Conservation (phyloP, 92 coral and sea anemone genomes). For the Zoanthus sociatus region DNA sequence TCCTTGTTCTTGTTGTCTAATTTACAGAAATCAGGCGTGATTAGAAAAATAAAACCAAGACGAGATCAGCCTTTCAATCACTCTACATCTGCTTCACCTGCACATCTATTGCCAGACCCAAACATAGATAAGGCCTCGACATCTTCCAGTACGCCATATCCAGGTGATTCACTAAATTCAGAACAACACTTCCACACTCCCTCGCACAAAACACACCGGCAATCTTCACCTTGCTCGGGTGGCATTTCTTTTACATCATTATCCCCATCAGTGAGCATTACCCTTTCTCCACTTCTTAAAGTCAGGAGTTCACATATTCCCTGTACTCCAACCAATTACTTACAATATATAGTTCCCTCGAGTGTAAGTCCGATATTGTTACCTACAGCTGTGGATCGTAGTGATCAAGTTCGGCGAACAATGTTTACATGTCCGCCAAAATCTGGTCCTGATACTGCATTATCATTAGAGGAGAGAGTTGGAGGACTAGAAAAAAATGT, state of each 20-base stretch:
- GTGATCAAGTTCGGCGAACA: neutral
- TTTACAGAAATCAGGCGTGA: conserved; percentile 4
- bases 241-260: neutral
- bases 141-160: neutral
- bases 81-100: neutral
- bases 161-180: too few species aligned
- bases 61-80: neutral
- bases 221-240: neutral
- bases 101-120: neutral
- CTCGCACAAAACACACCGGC: neutral
- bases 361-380: neutral
- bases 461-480: neutral
- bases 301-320: neutral
- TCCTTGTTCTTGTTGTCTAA: neutral
- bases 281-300: neutral
- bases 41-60: neutral
- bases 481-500: neutral
- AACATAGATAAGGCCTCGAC: neutral
- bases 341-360: neutral
- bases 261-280: neutral
- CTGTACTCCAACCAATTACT: neutral
- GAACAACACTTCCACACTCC: neutral
- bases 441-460: neutral
- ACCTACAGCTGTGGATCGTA: neutral
- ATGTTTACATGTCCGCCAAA: neutral